Percentiles rank a stretch among this genome's conserved stretches.
Conservation (phyloP, 2,888 invertebrate species). For the Timema podura region DNA sequence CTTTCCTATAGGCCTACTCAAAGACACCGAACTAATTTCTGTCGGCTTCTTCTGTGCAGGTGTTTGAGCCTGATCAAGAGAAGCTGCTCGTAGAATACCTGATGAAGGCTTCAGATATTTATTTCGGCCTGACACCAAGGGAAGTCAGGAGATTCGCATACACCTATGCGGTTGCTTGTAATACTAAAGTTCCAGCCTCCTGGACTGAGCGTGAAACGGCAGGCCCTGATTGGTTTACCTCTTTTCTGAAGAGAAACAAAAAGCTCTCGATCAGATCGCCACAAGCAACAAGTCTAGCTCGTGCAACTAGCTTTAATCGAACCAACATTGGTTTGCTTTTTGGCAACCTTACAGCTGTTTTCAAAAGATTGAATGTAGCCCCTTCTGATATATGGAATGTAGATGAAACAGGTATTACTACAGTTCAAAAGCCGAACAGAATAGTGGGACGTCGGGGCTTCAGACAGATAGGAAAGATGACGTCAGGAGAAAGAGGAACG, state of each 20-base stretch:
- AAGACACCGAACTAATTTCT: neutral
- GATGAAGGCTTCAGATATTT: conserved; percentile 21
- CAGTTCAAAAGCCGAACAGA: conserved; percentile 16
- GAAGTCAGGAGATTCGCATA: conserved; percentile 34
- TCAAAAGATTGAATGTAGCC: conserved; percentile 14
- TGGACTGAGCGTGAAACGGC: conserved; percentile 36
- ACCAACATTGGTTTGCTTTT: conserved; percentile 47
- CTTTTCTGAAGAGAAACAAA: conserved; percentile 36
- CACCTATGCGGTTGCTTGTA: conserved; percentile 30
- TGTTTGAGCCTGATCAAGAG: conserved; percentile 31
- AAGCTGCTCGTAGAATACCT: conserved; percentile 28
- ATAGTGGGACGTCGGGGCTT: conserved; percentile 14
- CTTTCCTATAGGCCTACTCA: neutral
- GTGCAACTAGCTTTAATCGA: conserved; percentile 37
- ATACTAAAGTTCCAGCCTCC: conserved; percentile 30
- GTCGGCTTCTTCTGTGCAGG: conserved; percentile 20
- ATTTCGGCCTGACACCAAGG: conserved; percentile 32
- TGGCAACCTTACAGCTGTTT: conserved; percentile 21
- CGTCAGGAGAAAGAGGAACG: conserved; percentile 32
- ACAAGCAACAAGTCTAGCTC: conserved; percentile 37
- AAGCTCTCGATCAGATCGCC: conserved; percentile 35
- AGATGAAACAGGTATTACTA: conserved; percentile 23
- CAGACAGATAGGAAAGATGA: conserved; percentile 10
- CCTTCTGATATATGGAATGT: conserved; percentile 20
- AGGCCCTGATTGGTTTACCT: conserved; percentile 38